Evolutionary conservation across 1,140 invertebrate genomes (phyloP), one percentile per base, ranked within the genome.

Genomic region (Sycobia sp.): DNA sequence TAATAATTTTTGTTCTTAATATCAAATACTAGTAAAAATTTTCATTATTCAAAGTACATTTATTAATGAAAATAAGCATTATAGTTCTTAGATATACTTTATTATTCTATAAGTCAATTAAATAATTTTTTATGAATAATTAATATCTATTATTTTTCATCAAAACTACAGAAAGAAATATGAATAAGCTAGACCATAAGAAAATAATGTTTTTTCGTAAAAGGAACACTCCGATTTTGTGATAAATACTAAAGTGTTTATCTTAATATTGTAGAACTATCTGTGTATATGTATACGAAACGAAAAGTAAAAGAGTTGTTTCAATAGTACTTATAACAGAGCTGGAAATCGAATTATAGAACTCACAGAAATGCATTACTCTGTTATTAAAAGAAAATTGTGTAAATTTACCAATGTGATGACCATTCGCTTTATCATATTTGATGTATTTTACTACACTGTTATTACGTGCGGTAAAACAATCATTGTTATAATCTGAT

Each of bases 381-480:
- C n/a, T n/a, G n/a, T n/a, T n/a, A n/a, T n/a, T n/a, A n/a, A n/a
- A n/a, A n/a, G n/a, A 43, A 51, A 53, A 50, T 43, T 44, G 34
- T 7, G 47, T 23, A 34, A 60, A 25, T 53, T 2, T 16, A 14
- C 7, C 3, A 13, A 38, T 32, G 16, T 41, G 25, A 50, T 10
- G 20, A 38, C 11, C 8, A 16, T 36, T 38, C n/a, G 16, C 18
- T 49, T 29, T 27, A 20, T n/a, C 51, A n/a, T 46, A 55, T 61
- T 54, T 25, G 39, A 27, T 47, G 32, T 56, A 29, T 62, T 62
- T 25, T 39, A 62, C 43, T 39, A 41, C 36, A 32, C 11, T 62
- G 43, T 62, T 49, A 55, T 34, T 1, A 57, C 14, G 27, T 57
- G 62, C 62, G 62, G 43, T 51, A 39, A 63, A 57, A 57, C 62